Evolutionary conservation across 2,888 invertebrate genomes (phyloP).

Genomic region (Agrochola litura): DNA sequence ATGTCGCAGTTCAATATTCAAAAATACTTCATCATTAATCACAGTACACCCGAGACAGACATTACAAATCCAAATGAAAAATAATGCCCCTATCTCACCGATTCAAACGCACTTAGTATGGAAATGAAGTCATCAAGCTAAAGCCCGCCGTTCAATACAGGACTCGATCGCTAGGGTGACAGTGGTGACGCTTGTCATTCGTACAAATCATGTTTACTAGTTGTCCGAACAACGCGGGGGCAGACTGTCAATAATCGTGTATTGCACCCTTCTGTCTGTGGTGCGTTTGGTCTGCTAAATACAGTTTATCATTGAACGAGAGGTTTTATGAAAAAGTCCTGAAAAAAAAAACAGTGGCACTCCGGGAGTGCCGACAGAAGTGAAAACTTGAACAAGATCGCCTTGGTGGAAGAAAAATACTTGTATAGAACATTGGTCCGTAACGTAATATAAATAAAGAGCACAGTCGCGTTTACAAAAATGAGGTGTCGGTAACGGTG

Average conservation of each 20-base stretch:
- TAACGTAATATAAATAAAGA: too few relatives aligned
- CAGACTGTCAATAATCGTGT: conserved; percentile 76
- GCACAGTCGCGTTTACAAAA: too few relatives aligned
- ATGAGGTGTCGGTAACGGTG: too few relatives aligned
- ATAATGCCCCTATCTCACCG: conserved; percentile 43
- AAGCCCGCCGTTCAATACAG: conserved; percentile 59
- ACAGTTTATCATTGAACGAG: conserved; percentile 3
- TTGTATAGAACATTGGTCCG: too few relatives aligned
- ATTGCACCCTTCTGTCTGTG: conserved; percentile 67
- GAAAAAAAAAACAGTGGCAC: too few relatives aligned
- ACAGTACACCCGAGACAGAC: conserved; percentile 19
- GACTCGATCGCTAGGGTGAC: conserved; percentile 53
- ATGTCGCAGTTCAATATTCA: conserved; percentile 6
- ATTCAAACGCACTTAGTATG: conserved; percentile 59
- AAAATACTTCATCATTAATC: conserved; percentile 34
- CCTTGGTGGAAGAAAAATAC: too few relatives aligned
- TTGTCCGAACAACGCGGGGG: conserved; percentile 71
- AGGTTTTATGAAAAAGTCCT: neutral
- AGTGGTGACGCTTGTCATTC: conserved; percentile 67
- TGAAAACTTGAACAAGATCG: too few relatives aligned
- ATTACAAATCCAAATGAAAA: conserved; percentile 48
- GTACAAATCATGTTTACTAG: conserved; percentile 80
- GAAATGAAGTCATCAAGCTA: conserved; percentile 69
- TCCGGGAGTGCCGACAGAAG: too few relatives aligned
- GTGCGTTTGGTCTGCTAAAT: conserved; percentile 61